Percentiles rank a stretch among this genome's conserved stretches.
These are phyloP conservation scores for Myripristis jacobus DNA, from an alignment of 2,797 vertebrate genomes.

Conservation along the genomic window DNA sequence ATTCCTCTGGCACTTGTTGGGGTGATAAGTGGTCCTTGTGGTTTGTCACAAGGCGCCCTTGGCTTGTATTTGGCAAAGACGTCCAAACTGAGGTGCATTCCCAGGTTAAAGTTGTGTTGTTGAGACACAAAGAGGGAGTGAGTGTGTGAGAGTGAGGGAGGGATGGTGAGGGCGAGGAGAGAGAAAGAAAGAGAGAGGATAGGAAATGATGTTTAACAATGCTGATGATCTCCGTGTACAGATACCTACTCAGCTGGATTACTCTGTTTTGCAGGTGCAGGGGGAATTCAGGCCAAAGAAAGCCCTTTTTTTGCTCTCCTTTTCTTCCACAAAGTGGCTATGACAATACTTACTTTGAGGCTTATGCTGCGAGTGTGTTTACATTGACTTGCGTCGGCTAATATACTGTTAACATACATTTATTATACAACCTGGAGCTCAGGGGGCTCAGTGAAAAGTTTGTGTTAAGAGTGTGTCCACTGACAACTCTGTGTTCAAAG, in stretches of 20 bases:
- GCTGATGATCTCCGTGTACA: constrained; percentile 68
- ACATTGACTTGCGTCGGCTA: constrained; percentile 23
- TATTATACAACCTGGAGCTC: neutral
- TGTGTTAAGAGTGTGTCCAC: neutral
- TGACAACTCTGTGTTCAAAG: constrained; percentile 4
- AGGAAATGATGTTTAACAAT: constrained; percentile 64
- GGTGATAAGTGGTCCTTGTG: constrained; percentile 50
- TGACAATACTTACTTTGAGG: constrained; percentile 20
- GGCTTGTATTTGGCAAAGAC: constrained; percentile 45
- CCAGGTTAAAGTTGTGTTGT: constrained; percentile 71
- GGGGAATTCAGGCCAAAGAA: constrained; percentile 39
- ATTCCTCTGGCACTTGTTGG: constrained; percentile 13
- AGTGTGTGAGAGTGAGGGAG: constrained; percentile 3
- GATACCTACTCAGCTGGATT: constrained; percentile 51
- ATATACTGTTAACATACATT: neutral
- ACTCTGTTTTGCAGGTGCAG: constrained; percentile 49
- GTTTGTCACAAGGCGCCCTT: constrained; percentile 39
- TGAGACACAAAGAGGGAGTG: constrained; percentile 29
- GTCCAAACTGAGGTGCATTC: constrained; percentile 39
- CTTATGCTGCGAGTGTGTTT: constrained; percentile 15
- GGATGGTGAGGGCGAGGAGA: neutral
- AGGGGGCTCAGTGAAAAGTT: neutral
- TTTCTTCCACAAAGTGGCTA: too few species aligned
- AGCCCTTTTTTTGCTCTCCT: constrained; percentile 30
- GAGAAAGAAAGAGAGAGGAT: constrained; percentile 16